Base-by-base conservation (phyloP, 1,140 invertebrate genomes). In the Probaryconus sp. region DNA sequence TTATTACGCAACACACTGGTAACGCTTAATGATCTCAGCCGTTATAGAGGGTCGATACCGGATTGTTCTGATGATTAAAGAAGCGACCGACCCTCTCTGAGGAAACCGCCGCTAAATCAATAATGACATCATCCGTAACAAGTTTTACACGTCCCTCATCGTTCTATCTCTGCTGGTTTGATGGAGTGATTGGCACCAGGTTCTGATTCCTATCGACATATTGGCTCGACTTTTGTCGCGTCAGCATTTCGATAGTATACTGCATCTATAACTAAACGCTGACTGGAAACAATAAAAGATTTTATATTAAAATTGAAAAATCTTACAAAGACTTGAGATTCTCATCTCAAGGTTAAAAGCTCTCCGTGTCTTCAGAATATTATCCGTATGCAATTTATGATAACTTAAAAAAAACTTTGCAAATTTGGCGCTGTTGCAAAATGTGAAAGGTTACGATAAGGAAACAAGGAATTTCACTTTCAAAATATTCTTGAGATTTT, bases 71-170 rank as follows among this genome's bases (percentile, higher is more conserved):
- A 5, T 38, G 53, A 73, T 47, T 47, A 56, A 42, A 64, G 71
- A 64, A 74, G 60, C 50, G 63, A 58, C 50, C 69, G 33, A 79
- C 77, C 79, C 79, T 78, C 64, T 28, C n/a, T 53, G 74, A 76
- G 78, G 76, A 73, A 79, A 76, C 79, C 60, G 18, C 69, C 10
- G 60, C 79, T 81, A 82, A 82, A 83, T 82, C 83, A 82, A 83
- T 83, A 82, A 77, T 38, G 76, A 78, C 80, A 77, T 82, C 81
- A 83, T 76, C 77, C 69, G 67, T 78, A 81, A 80, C 76, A 80
- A 79, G 78, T 79, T 79, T 79, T 77, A 61, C 73, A 74, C 65
- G 71, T 77, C 53, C 65, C 61, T 63, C 47, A n/a, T n/a, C n/a
- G 14, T 31, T 60, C 14, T 35, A 56, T 13, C 31, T 45, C 20